These are phyloP conservation scores for Corydoras sp. DNA, from an alignment of 2,113 vertebrate species.

Conservation along the genomic window DNA sequence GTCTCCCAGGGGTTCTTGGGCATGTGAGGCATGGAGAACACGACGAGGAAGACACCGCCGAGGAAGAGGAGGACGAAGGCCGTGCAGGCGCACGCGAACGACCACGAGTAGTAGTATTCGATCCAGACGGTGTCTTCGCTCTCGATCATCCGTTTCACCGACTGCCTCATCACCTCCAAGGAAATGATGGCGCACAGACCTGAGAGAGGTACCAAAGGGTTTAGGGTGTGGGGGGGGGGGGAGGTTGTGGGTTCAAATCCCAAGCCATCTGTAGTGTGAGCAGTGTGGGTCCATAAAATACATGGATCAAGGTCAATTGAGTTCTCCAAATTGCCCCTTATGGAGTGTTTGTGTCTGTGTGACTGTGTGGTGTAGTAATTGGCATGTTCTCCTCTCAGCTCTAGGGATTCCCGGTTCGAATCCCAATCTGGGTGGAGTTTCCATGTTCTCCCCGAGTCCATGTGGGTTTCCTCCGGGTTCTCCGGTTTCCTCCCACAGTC, in stretches of 20 bases:
- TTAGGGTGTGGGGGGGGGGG: not conserved
- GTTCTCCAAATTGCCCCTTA: no score
- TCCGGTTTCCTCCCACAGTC: no score
- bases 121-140: slow-evolving; percentile 90
- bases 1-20: slow-evolving; percentile 95
- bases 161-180: slow-evolving; percentile 92
- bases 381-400: no score
- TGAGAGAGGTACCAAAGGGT: slow-evolving; percentile 48
- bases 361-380: no score
- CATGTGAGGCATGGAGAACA: slow-evolving; percentile 92
- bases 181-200: slow-evolving; percentile 91
- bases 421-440: no score
- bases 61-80: slow-evolving; percentile 85
- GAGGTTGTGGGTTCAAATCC: not conserved
- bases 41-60: slow-evolving; percentile 76
- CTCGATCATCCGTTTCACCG: slow-evolving; percentile 91
- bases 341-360: no score
- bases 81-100: slow-evolving; percentile 83
- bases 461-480: no score
- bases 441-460: no score
- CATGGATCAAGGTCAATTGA: no score
- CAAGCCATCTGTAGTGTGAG: no score
- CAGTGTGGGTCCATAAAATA: no score
- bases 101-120: slow-evolving; percentile 84
- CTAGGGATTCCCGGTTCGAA: no score